Percentiles rank a stretch among this genome's conserved stretches.
Conservation (phyloP, 2,113 vertebrate species). For the Ancistrus triradiatus region DNA sequence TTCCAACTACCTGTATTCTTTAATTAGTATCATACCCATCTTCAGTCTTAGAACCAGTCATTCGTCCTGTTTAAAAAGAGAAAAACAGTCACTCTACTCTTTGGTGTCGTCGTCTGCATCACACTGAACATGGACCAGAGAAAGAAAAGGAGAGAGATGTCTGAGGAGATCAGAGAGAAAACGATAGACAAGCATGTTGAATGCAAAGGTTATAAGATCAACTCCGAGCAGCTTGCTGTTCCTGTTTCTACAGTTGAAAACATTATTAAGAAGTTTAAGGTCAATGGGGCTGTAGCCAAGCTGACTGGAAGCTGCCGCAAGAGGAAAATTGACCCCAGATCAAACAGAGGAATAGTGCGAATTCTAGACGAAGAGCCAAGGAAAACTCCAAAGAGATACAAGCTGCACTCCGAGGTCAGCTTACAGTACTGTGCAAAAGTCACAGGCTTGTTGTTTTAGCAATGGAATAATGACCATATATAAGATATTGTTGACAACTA, state of each 20-base stretch:
- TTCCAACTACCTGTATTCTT: not conserved
- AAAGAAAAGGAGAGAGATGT: not conserved
- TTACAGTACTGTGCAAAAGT: too few species aligned
- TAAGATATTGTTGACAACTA: too few species aligned
- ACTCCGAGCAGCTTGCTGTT: too few species aligned
- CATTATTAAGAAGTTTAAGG: too few species aligned
- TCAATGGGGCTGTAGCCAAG: too few species aligned
- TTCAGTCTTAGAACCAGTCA: not conserved
- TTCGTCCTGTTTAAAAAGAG: not conserved
- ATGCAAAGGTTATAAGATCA: too few species aligned
- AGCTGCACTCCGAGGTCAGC: slow-evolving; percentile 3
- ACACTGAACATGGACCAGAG: not conserved
- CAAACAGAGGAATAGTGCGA: not conserved
- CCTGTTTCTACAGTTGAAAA: too few species aligned
- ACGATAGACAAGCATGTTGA: too few species aligned
- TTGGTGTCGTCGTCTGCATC: not conserved
- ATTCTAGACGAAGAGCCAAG: not conserved
- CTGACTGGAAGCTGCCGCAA: not conserved
- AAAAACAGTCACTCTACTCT: not conserved
- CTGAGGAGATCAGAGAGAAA: too few species aligned
- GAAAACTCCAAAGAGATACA: not conserved
- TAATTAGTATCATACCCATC: not conserved
- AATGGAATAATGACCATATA: too few species aligned
- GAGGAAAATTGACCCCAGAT: slow-evolving; percentile 1
- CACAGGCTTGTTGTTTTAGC: too few species aligned